Conservation (phyloP, 2,888 invertebrate species). For the Melanophora roralis region DNA sequence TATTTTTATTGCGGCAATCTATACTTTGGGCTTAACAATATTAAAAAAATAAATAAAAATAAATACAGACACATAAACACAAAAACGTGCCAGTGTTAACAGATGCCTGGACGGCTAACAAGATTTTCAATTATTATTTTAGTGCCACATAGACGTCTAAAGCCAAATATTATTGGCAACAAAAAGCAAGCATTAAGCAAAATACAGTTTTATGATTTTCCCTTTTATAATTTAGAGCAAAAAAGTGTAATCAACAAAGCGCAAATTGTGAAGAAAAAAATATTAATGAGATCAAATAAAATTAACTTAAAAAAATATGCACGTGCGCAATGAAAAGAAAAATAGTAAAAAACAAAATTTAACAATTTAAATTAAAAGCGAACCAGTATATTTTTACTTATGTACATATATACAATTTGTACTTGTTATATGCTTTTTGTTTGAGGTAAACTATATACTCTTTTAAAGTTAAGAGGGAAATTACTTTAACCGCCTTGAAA, state of each 20-base stretch:
- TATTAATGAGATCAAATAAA: background rate
- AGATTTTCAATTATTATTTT: conserved; percentile 10
- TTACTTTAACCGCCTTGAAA: too few relatives aligned
- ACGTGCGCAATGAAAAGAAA: too few relatives aligned
- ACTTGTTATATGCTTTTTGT: too few relatives aligned
- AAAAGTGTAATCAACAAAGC: background rate
- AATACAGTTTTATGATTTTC: background rate
- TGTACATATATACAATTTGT: too few relatives aligned
- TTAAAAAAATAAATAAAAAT: background rate
- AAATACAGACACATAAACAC: background rate
- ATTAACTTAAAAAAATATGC: background rate
- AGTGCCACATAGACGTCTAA: background rate
- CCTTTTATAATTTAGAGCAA: background rate
- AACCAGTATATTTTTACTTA: too few relatives aligned
- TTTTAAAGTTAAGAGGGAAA: too few relatives aligned
- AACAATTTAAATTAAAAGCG: too few relatives aligned
- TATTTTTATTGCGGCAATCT: background rate
- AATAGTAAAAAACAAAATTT: too few relatives aligned
- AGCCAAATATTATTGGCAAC: background rate
- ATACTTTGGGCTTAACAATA: background rate
- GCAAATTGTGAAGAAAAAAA: background rate
- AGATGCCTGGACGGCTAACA: background rate
- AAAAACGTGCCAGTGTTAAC: background rate
- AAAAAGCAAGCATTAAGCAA: background rate
- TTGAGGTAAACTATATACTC: too few relatives aligned